Evolutionary conservation across 2,888 invertebrate species (phyloP).

Genomic region (Mycalesis mineus): DNA sequence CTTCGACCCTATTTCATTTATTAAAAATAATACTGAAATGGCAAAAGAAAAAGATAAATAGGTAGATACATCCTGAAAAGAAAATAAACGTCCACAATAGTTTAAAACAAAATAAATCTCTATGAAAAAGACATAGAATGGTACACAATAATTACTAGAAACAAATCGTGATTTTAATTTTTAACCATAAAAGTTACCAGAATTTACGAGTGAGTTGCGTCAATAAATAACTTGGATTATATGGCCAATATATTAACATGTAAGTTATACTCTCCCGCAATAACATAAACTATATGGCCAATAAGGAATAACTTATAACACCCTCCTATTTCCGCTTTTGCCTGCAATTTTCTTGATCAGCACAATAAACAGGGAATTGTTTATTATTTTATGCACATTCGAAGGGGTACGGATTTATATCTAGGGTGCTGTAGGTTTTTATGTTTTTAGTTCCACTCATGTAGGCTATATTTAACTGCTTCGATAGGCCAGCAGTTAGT

Average conservation of each 20-base stretch:
- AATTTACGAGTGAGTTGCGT: background rate
- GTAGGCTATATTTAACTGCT: too few relatives aligned
- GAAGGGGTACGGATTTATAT: background rate
- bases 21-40: too few relatives aligned
- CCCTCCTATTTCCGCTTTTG: conserved; percentile 11
- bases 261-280: background rate
- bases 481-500: too few relatives aligned
- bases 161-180: conserved; percentile 10
- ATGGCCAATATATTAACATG: conserved; percentile 11
- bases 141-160: background rate
- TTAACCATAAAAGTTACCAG: conserved; percentile 6
- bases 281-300: conserved; percentile 6
- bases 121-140: background rate
- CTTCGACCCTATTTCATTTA: too few relatives aligned
- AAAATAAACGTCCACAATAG: too few relatives aligned
- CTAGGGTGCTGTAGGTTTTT: too few relatives aligned
- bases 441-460: too few relatives aligned
- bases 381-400: conserved; percentile 14
- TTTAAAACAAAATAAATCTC: too few relatives aligned
- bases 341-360: conserved; percentile 1
- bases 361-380: conserved; percentile 1
- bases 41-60: too few relatives aligned
- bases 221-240: conserved; percentile 5
- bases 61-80: too few relatives aligned
- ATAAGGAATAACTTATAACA: conserved; percentile 5